Base-by-base conservation (phyloP, 2,888 invertebrate species). In the Himalopsyche japonica region DNA sequence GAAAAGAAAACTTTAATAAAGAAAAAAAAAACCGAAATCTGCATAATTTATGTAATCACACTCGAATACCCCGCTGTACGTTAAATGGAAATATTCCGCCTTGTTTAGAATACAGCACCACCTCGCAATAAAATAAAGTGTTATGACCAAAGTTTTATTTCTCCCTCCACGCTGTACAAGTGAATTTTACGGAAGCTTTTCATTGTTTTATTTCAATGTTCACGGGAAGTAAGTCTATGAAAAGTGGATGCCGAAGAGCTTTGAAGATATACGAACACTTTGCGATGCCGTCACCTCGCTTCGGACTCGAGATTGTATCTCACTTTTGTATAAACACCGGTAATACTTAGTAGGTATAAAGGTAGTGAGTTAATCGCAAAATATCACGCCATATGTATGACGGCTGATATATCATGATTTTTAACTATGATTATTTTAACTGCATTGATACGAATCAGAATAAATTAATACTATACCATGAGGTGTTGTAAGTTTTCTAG, bases 1-100 rank as follows among this genome's bases (percentile, higher is more conserved):
- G 43, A 81, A 84, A 81, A 32, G 49, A 37, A 48, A 70, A 70
- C 77, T 77, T 76, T 70, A 76, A 83, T 80, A 80, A 83, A 79
- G 70, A 70, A 49, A 20, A 79, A 79, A 80, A 80, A 64, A 30
- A 27, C 27, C 70, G 70, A 70, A 83, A 85, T 84, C 84, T 86
- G 84, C 86, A 86, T 86, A 84, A 84, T 84, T 84, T 84, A 86
- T 84, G 86, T 83, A 86, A 86, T 86, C 82, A 84, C 79, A 79
- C 20, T 30, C 80, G 79, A 85, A 82, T 76, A 70, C 84, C 79
- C 81, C 70, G 34, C 80, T 79, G 84, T 80, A 81, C 79, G 83
- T 80, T 84, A 84, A 84, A 81, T 81, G 78, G 82, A 84, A 86
- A 79, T 76, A 77, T 57, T 86, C 79, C 57, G 76, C 83, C 81